Evolutionary conservation across 2,888 invertebrate genomes (phyloP), one percentile per base, ranked within the genome.

Genomic region (Drosophila peninsularis): DNA sequence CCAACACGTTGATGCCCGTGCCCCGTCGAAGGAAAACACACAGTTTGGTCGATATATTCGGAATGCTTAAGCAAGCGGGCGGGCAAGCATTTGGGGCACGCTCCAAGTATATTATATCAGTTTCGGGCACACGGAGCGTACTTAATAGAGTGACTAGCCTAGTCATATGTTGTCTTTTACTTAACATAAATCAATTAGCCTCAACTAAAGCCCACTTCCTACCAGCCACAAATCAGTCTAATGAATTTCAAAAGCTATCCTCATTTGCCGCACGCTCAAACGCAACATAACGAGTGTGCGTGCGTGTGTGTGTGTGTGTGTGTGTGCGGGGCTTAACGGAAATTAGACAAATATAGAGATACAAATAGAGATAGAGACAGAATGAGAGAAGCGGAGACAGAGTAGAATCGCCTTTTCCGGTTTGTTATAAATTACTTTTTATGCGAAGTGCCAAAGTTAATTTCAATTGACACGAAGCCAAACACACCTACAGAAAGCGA

Each of bases 391-490:
- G 27, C 53, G 44, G 62, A 52, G 71, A 56, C 75, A 50, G 52
- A 62, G 61, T 53, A 64, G 65, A 81, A 87, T 82, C 71, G 79
- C 76, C 76, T 71, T 68, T 72, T 84, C 68, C 79, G 63, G 65
- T 68, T 81, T 77, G 89, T 67, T 77, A 87, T 89, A 89, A 85
- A 87, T 85, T 87, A 83, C 88, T 79, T 84, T 84, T 84, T 89
- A 84, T 84, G 84, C 78, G 87, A 88, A 88, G 81, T 71, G 89
- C 76, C 79, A 81, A 88, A 86, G 81, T 88, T 85, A 84, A 85
- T 84, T 87, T 89, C 79, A 87, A 81, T 85, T 82, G 89, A 79
- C 89, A 85, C 88, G 85, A 87, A 88, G 62, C 88, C 67, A 78
- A 88, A 82, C 88, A 86, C 88, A 83, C 86, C 77, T 68, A 80